Base-by-base conservation (phyloP, 2,888 invertebrate genomes). In the Amiota communis region DNA sequence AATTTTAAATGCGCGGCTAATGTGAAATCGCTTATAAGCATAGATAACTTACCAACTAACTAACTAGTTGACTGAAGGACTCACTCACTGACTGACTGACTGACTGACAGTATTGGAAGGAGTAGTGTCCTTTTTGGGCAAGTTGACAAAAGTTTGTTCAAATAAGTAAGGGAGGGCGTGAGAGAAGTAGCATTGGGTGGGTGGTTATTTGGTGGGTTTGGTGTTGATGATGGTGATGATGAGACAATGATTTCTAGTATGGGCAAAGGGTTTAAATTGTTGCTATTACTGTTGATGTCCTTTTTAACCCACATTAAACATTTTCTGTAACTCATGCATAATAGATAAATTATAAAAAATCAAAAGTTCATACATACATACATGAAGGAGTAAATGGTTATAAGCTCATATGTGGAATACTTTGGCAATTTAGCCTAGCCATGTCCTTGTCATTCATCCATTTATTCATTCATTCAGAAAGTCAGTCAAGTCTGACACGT, bases 331-430 rank as follows among this genome's bases (percentile, higher is more conserved):
- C 80, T 84, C 82, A 85, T 87, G 80, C 83, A 87, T 87, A 87
- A 87, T 87, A 86, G 81, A 87, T 87, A 84, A 85, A 83, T 87
- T 87, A 86, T 87, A 86, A 87, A 87, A 87, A 84, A 82, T 80
- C 81, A 76, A 76, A 75, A n/a, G 36, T 36, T 61, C n/a, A 70
- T 56, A 65, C n/a, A 53, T 70, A 73, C 76, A 73, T 36, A 36
- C 4, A 36, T 6, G 36, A 36, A 36, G 36, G 36, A 36, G 8
- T 36, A 36, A 36, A 36, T 36, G 36, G 8, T 36, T 36, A 6
- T 36, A 6, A 36, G 36, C 36, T 36, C 36, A 36, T 36, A 36
- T 36, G 80, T 77, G 74, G 73, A 70, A 77, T 82, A 80, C 80
- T 84, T 81, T 13, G 68, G 23, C 51, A 51, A 23, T n/a, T 20